phyloP scores from a whole-genome alignment of 2,888 invertebrate species.

The Malthinus flaveolus region DNA sequence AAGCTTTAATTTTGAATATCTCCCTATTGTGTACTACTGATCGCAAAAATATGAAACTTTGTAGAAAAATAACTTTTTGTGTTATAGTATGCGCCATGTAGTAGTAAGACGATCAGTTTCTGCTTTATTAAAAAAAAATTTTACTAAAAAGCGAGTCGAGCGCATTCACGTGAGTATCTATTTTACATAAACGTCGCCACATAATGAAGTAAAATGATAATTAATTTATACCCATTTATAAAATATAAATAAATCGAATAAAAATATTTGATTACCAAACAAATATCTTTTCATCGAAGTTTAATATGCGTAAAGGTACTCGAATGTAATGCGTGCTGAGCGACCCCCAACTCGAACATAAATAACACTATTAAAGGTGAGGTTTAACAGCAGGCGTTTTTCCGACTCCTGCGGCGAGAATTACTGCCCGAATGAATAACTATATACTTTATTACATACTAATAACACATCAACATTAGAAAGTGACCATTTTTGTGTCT shows the following conservation, averaged over 20 bases:
- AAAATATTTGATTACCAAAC: conserved; percentile 38
- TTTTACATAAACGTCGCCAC: conserved; percentile 19
- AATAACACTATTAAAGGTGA: conserved; percentile 59
- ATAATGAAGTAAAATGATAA: conserved; percentile 23
- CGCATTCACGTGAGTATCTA: too few relatives aligned
- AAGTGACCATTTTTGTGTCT: conserved; percentile 46
- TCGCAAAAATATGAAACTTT: too few relatives aligned
- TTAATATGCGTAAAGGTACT: conserved; percentile 41
- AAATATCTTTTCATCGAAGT: conserved; percentile 41
- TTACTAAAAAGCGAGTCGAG: too few relatives aligned
- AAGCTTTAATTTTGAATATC: too few relatives aligned
- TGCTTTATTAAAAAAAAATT: too few relatives aligned
- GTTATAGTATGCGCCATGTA: too few relatives aligned
- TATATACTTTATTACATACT: conserved; percentile 58
- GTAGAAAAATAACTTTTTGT: too few relatives aligned
- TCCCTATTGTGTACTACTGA: too few relatives aligned
- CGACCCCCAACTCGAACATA: conserved; percentile 50
- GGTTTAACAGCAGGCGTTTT: conserved; percentile 54
- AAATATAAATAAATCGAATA: conserved; percentile 35
- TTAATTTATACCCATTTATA: conserved; percentile 23
- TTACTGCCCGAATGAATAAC: conserved; percentile 57
- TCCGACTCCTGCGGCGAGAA: conserved; percentile 53
- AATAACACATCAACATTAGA: conserved; percentile 55
- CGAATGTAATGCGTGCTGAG: conserved; percentile 40
- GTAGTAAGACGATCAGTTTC: too few relatives aligned